Base-by-base conservation (phyloP, 2,797 vertebrate genomes). In the Tympanoctomys barrerae region DNA sequence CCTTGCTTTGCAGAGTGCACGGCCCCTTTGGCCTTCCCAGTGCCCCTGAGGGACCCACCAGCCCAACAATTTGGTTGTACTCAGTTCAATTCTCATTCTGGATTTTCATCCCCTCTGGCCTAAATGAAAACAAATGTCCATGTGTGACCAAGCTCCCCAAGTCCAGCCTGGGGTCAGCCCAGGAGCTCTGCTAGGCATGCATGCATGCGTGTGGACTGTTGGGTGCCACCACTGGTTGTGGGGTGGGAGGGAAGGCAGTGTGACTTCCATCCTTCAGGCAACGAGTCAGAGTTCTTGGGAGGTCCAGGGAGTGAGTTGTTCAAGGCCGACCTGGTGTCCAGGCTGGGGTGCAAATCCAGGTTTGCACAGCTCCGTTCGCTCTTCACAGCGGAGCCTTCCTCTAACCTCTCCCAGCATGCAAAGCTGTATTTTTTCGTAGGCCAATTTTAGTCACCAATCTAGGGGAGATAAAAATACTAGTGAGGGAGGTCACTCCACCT, bases 401-500 rank as follows among this genome's bases (percentile, higher is more conserved):
- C 19, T 80, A 88, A 70, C 59, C 57, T 94, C 86, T 94, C 84
- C 70, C 54, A 36, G 71, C 28, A 52, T 1, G 22, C 49, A 7
- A 4, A 79, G 36, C 66, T 87, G 61, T 92, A 96, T 96, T 98
- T 97, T 97, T 96, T 89, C 33, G 84, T 61, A 57, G 94, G 75
- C 73, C 82, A 87, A 70, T 91, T 96, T 94, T 96, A 95, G 90
- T 81, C 64, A 33, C 77, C 52, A 90, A 82, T 95, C 93, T 68
- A 70, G 9, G 79, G 59, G 88, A 88, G 90, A 49, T 96, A 97
- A 98, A 97, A 96, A 82, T 93, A 94, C 86, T 66, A 33, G 54
- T 81, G 62, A 90, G 86, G 83, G 90, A 96, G 96, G 96, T 97
- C 96, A 97, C 61, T 95, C 49, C 49, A 90, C 61, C n/a, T 77